phyloP scores from a whole-genome alignment of 2,888 invertebrate genomes.

The Alentia gelatinosa region DNA sequence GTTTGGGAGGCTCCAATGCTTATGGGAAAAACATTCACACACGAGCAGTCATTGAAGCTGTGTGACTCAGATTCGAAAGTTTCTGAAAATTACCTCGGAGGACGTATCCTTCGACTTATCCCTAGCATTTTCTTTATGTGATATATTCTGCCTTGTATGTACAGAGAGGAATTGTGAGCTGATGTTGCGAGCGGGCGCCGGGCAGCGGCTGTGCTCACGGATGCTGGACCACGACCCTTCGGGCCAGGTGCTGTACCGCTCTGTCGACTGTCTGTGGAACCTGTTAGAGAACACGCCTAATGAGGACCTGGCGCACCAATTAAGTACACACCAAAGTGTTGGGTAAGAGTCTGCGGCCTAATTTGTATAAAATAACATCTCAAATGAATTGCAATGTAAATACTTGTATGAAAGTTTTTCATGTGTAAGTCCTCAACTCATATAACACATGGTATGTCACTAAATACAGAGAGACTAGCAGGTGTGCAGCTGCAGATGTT shows the following conservation, averaged over 20 bases:
- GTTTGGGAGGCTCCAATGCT: too few species aligned
- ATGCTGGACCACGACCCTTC: constrained; percentile 76
- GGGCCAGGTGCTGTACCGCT: constrained; percentile 78
- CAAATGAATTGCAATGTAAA: too few species aligned
- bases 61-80: neutral
- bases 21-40: neutral
- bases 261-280: constrained; percentile 80
- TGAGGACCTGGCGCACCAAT: constrained; percentile 73
- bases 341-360: too few species aligned
- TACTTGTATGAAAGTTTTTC: too few species aligned
- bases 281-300: constrained; percentile 76
- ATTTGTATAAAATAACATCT: too few species aligned
- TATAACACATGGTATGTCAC: too few species aligned
- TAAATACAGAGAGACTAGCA: too few species aligned
- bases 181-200: constrained; percentile 78
- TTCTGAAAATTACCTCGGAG: neutral
- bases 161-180: constrained; percentile 78
- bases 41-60: neutral
- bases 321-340: constrained; percentile 76
- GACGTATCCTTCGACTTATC: too few species aligned
- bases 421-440: too few species aligned
- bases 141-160: too few species aligned
- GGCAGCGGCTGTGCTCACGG: constrained; percentile 72
- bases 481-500: too few species aligned
- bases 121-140: too few species aligned